Percentiles rank a stretch among this genome's conserved stretches.
These are phyloP conservation scores for Catharus ustulatus DNA, from an alignment of 2,797 vertebrate species.

Conservation along the genomic window DNA sequence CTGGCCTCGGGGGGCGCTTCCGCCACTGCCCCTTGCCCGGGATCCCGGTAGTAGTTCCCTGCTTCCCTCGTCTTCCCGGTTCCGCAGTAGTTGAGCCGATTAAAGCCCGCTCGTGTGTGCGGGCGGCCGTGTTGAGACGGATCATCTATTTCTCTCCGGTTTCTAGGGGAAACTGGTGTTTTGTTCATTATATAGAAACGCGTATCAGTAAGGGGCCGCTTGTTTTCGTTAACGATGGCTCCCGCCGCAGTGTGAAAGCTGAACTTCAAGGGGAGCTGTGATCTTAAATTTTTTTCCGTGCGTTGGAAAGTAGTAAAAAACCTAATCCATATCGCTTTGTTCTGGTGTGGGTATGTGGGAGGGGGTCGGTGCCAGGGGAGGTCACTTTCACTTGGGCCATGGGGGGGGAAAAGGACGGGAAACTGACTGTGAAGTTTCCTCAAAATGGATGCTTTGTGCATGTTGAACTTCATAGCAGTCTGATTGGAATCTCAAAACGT, in stretches of 20 bases:
- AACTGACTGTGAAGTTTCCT: slow-evolving; percentile 69
- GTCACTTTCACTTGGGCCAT: slow-evolving; percentile 28
- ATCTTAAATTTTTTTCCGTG: not conserved
- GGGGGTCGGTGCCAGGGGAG: not conserved
- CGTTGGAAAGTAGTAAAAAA: not conserved
- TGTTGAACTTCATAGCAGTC: slow-evolving; percentile 82
- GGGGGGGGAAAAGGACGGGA: slow-evolving; percentile 8
- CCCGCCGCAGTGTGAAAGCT: not conserved
- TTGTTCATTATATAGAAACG: not conserved
- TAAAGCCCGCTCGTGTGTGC: not conserved
- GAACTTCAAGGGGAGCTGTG: not conserved
- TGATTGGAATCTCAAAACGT: slow-evolving; percentile 83
- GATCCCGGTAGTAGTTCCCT: not conserved
- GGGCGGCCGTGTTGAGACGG: not conserved
- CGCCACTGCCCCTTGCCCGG: not conserved
- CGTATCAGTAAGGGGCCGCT: not conserved
- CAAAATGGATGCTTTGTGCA: slow-evolving; percentile 83
- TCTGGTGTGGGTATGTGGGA: not conserved
- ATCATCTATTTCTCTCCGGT: not conserved
- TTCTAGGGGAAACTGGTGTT: slow-evolving; percentile 12
- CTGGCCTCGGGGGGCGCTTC: not conserved
- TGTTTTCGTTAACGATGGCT: not conserved
- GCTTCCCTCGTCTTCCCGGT: not conserved
- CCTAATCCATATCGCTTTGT: slow-evolving; percentile 4
- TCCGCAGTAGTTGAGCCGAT: not conserved